Evolutionary conservation across 2,113 vertebrate species (phyloP).

Genomic region (Lagopus muta): DNA sequence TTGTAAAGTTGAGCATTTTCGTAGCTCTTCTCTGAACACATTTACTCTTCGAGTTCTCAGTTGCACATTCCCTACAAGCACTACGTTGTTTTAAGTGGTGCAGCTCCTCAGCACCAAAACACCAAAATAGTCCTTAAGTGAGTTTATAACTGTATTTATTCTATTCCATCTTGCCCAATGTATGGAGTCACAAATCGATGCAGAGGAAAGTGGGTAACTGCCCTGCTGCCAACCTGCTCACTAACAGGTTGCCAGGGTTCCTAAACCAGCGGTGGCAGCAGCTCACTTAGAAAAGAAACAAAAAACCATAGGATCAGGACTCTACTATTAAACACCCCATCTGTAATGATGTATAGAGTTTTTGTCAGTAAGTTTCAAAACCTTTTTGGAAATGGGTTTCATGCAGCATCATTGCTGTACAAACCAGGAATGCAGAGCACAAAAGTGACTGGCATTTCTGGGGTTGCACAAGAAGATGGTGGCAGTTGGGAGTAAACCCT

Average conservation of each 20-base stretch:
- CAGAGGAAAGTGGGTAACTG: background rate
- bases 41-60: background rate
- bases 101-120: background rate
- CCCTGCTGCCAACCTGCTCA: background rate
- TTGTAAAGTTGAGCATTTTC: background rate
- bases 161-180: background rate
- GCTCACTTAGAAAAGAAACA: background rate
- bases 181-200: background rate
- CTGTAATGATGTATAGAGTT: background rate
- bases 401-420: background rate
- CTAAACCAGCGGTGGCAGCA: background rate
- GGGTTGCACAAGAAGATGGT: fast-evolving
- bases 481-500: background rate
- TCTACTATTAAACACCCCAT: background rate
- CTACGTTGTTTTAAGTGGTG: background rate
- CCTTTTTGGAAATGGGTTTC: background rate
- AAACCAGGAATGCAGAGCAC: background rate
- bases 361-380: background rate
- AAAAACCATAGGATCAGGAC: background rate
- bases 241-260: background rate
- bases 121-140: background rate
- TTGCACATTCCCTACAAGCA: background rate
- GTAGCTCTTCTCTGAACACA: background rate
- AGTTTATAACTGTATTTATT: background rate
- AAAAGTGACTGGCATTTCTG: background rate